Evolutionary conservation across 2,797 vertebrate species (phyloP).

Genomic region (Phoxinus dragarum): DNA sequence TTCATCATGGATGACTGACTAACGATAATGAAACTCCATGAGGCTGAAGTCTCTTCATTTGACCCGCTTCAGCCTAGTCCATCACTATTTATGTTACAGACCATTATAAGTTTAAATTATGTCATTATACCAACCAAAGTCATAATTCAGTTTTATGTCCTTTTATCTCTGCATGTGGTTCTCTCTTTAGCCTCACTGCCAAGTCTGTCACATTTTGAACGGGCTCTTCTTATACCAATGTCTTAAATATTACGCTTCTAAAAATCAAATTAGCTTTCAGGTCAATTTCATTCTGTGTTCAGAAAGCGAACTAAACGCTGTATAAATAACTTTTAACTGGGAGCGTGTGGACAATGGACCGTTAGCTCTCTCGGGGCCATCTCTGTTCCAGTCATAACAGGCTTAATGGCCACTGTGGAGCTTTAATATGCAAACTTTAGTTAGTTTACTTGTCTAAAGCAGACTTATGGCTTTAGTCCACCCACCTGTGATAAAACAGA

Average conservation of each 20-base stretch:
- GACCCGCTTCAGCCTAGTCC: constrained; percentile 1
- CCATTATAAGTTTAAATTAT: constrained; percentile 42
- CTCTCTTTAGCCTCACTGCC: constrained; percentile 35
- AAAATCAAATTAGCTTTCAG: constrained; percentile 46
- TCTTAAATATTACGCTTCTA: constrained; percentile 24
- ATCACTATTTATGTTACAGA: constrained; percentile 30
- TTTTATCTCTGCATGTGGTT: constrained; percentile 42
- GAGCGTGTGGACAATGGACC: constrained; percentile 44
- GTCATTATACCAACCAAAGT: constrained; percentile 32
- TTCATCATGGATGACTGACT: constrained; percentile 29
- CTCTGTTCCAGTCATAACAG: constrained; percentile 43
- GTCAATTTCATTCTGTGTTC: constrained; percentile 45
- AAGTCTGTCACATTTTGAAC: constrained; percentile 13
- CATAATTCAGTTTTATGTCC: constrained; percentile 39
- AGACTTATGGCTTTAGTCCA: constrained; percentile 27
- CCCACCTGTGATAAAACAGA: constrained; percentile 40
- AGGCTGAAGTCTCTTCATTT: constrained; percentile 17
- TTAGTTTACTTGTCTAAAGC: constrained; percentile 37
- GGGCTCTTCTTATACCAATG: constrained; percentile 28
- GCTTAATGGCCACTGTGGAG: constrained; percentile 26
- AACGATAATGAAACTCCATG: constrained; percentile 23
- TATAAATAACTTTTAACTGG: constrained; percentile 48
- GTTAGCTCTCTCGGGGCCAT: constrained; percentile 34
- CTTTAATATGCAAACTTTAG: constrained; percentile 17
- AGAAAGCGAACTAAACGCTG: constrained; percentile 27